Percentiles rank a stretch among this genome's conserved stretches.
Conservation (phyloP, 2,888 invertebrate genomes). For the Leuctra nigra region DNA sequence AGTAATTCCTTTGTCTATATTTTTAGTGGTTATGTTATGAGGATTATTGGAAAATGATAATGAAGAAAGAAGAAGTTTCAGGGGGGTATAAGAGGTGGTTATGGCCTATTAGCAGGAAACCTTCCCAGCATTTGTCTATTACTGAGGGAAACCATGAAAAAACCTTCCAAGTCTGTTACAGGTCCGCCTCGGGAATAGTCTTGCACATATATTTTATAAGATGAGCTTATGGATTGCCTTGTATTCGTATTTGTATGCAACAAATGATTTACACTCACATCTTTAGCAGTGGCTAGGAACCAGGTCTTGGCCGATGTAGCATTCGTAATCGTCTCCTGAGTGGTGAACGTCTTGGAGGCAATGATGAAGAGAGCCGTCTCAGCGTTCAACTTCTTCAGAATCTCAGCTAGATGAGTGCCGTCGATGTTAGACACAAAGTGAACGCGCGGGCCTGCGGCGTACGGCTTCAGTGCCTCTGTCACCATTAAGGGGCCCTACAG, state of each 20-base stretch:
- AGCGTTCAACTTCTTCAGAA: conserved; percentile 79
- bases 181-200: no score
- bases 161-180: no score
- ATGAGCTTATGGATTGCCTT: neutral
- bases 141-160: no score
- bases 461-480: conserved; percentile 93
- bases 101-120: no score
- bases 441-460: conserved; percentile 73
- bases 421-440: conserved; percentile 99
- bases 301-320: conserved; percentile 96
- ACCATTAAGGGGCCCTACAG: conserved; percentile 99
- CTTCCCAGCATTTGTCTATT: no score
- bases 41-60: neutral
- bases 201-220: no score
- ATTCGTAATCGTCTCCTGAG: conserved; percentile 98
- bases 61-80: no score
- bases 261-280: conserved; percentile 53
- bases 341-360: conserved; percentile 98
- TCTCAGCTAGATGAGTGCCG: conserved; percentile 95
- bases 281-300: conserved; percentile 80
- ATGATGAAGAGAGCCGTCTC: conserved; percentile 97
- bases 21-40: conserved; percentile 21
- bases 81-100: no score
- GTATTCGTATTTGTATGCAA: no score
- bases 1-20: no score